phyloP scores from a whole-genome alignment of 1,140 invertebrate species.

The Samia ricini region DNA sequence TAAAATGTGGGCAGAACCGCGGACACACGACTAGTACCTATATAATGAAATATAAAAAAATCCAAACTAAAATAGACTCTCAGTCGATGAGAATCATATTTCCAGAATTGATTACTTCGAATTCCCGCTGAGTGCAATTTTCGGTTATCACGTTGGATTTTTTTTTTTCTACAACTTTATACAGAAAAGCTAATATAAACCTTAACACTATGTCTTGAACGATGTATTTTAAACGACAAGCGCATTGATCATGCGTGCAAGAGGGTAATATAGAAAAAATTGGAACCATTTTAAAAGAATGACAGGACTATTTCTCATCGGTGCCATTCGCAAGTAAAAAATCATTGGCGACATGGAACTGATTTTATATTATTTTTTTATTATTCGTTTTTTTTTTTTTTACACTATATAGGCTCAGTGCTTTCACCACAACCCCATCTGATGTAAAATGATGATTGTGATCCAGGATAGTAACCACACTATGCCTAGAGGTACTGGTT shows the following conservation, averaged over 20 bases:
- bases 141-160: constrained; percentile 46
- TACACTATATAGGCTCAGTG: too few relatives aligned
- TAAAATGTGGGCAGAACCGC: too few relatives aligned
- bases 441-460: too few relatives aligned
- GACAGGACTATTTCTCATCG: constrained; percentile 48
- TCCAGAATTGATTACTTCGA: constrained; percentile 64
- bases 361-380: background rate
- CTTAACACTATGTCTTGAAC: background rate
- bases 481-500: too few relatives aligned
- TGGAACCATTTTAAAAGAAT: constrained; percentile 59
- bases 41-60: too few relatives aligned
- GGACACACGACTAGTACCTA: too few relatives aligned
- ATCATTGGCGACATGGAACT: background rate
- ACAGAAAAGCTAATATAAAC: constrained; percentile 20
- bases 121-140: constrained; percentile 63
- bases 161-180: constrained; percentile 54
- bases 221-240: constrained; percentile 20
- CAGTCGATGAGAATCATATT: constrained; percentile 14
- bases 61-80: background rate
- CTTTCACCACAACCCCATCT: too few relatives aligned
- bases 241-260: constrained; percentile 48
- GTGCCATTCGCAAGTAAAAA: constrained; percentile 28
- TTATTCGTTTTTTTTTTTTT: too few relatives aligned
- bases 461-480: too few relatives aligned
- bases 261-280: constrained; percentile 54